A percentile compares a stretch with the other conserved stretches of the same genome.
Evolutionary conservation across 2,888 invertebrate genomes (phyloP).

Genomic region (Tuberolachnus salignus): DNA sequence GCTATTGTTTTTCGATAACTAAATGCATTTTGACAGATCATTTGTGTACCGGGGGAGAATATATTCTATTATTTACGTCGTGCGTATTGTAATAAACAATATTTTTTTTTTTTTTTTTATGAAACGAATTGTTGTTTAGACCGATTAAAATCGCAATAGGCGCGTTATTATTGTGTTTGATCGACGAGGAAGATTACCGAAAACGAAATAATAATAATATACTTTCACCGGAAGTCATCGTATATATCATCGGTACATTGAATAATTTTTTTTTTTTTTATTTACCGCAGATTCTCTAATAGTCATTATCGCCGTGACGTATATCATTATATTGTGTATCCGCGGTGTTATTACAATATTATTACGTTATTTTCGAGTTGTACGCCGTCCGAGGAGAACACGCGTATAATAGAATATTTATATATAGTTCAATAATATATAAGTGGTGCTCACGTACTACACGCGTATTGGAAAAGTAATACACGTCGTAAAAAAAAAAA

Average conservation of each 20-base stretch:
- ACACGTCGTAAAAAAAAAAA: not conserved
- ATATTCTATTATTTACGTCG: too few relatives aligned
- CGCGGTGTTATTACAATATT: slow-evolving; percentile 9
- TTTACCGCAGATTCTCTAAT: too few relatives aligned
- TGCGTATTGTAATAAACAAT: too few relatives aligned
- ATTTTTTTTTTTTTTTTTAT: too few relatives aligned
- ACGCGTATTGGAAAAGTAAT: not conserved
- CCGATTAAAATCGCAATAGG: too few relatives aligned
- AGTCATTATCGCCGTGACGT: too few relatives aligned
- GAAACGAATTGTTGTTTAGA: too few relatives aligned
- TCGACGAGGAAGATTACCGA: not conserved
- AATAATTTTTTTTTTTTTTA: too few relatives aligned
- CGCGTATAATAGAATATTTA: not conserved
- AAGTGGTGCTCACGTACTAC: too few relatives aligned
- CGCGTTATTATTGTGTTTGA: not conserved
- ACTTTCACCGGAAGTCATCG: slow-evolving; percentile 32
- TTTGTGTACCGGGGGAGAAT: too few relatives aligned
- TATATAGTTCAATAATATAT: not conserved
- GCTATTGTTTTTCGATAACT: too few relatives aligned
- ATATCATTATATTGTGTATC: not conserved
- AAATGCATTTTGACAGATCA: too few relatives aligned
- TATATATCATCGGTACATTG: not conserved
- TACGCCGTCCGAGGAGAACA: not conserved
- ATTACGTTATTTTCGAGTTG: not conserved
- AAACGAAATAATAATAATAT: not conserved